Evolutionary conservation across 2,797 vertebrate genomes (phyloP).

Genomic region (Alectoris magna): DNA sequence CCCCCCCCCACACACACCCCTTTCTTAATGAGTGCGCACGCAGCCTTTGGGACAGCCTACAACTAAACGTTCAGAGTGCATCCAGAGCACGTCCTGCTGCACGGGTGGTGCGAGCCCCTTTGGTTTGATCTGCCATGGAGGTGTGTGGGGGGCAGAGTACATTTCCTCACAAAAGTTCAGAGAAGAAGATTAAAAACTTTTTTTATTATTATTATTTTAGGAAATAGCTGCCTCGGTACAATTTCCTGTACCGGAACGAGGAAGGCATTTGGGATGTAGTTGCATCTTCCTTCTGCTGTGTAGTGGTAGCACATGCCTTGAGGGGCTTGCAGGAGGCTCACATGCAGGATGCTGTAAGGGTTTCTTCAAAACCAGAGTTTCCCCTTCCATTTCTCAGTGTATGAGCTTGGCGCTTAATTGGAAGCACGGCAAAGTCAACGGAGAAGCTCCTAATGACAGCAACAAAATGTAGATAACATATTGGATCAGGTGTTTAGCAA

Average conservation of each 20-base stretch:
- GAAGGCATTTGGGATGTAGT: background rate
- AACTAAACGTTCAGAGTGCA: background rate
- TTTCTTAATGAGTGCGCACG: background rate
- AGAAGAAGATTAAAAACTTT: background rate
- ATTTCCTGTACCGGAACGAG: background rate
- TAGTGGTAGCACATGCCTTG: background rate
- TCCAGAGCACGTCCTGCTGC: background rate
- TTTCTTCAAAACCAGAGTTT: background rate
- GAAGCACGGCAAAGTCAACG: background rate
- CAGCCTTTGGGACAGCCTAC: slow-evolving; percentile 28
- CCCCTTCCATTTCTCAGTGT: background rate
- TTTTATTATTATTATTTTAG: background rate
- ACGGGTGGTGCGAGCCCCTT: background rate
- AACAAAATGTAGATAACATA: background rate
- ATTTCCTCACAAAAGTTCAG: background rate
- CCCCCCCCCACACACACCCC: too few species aligned
- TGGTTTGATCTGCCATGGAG: background rate
- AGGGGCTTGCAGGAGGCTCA: background rate
- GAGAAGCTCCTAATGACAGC: background rate
- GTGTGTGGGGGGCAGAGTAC: background rate
- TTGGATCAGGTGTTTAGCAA: background rate
- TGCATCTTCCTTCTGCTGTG: background rate
- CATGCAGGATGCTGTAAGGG: background rate
- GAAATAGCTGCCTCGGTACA: background rate
- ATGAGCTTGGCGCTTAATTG: background rate